Conservation (phyloP, 64 coral and sea anemone species). For the Dendrophyllia cribrosa region DNA sequence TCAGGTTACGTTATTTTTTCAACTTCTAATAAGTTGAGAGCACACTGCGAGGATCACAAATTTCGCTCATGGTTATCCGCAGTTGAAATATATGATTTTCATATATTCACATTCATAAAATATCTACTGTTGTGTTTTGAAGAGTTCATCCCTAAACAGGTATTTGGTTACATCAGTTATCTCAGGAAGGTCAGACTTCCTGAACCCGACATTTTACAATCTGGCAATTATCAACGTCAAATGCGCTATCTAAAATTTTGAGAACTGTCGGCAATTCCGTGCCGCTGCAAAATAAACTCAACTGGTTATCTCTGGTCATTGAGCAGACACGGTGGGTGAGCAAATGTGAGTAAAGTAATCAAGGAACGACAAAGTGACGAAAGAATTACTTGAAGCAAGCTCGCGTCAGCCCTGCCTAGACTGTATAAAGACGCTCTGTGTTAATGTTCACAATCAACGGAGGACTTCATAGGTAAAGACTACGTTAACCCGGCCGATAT, state of each 20-base stretch:
- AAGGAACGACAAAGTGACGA: not conserved
- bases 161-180: too few relatives aligned
- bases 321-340: not conserved
- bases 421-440: not conserved
- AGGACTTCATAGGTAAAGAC: not conserved
- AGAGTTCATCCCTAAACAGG: too few relatives aligned
- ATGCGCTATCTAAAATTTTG: not conserved
- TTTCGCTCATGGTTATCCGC: too few relatives aligned
- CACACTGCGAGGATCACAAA: too few relatives aligned
- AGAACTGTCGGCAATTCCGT: not conserved
- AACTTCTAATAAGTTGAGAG: not conserved
- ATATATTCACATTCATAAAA: too few relatives aligned
- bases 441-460: not conserved
- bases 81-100: too few relatives aligned
- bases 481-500: not conserved
- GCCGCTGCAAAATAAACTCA: not conserved
- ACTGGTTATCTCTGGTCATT: not conserved
- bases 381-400: not conserved
- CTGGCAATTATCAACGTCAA: slow-evolving; percentile 14
- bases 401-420: not conserved
- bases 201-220: not conserved
- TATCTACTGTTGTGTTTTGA: too few relatives aligned
- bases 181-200: too few relatives aligned
- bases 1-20: not conserved
- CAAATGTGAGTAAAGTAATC: not conserved